Conservation (phyloP, 2,888 invertebrate species). For the Gymnosoma rotundatum region DNA sequence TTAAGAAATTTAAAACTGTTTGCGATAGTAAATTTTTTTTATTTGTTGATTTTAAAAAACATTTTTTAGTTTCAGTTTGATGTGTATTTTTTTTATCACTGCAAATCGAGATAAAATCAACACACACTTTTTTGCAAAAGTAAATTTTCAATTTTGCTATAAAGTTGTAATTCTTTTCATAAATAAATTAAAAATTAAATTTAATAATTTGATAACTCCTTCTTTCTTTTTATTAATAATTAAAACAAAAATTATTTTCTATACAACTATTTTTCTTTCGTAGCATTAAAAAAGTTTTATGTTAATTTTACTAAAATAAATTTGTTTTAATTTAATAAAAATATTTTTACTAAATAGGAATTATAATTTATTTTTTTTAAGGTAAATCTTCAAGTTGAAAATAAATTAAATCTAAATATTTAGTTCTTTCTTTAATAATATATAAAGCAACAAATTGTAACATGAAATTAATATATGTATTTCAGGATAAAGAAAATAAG, state of each 20-base stretch:
- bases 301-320: slow-evolving; percentile 53
- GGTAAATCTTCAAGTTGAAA: slow-evolving; percentile 19
- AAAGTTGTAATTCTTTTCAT: slow-evolving; percentile 18
- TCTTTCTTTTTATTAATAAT: background rate
- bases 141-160: background rate
- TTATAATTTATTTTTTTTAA: slow-evolving; percentile 39
- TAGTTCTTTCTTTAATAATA: slow-evolving; percentile 2
- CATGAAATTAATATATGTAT: slow-evolving; percentile 41
- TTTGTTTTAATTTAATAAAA: slow-evolving; percentile 60
- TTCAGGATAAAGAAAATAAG: slow-evolving; percentile 54
- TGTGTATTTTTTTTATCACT: too few relatives aligned
- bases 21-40: too few relatives aligned
- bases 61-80: too few relatives aligned
- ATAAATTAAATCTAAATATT: slow-evolving; percentile 40
- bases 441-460: slow-evolving; percentile 52
- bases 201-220: background rate
- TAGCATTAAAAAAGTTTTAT: slow-evolving; percentile 6
- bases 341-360: slow-evolving; percentile 69
- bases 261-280: background rate
- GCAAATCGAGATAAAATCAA: too few relatives aligned
- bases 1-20: too few relatives aligned
- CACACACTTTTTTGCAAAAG: too few relatives aligned
- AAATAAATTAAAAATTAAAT: background rate
- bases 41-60: too few relatives aligned
- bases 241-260: background rate